phyloP scores from a whole-genome alignment of 2,113 vertebrate genomes.

The Nibea coibor region DNA sequence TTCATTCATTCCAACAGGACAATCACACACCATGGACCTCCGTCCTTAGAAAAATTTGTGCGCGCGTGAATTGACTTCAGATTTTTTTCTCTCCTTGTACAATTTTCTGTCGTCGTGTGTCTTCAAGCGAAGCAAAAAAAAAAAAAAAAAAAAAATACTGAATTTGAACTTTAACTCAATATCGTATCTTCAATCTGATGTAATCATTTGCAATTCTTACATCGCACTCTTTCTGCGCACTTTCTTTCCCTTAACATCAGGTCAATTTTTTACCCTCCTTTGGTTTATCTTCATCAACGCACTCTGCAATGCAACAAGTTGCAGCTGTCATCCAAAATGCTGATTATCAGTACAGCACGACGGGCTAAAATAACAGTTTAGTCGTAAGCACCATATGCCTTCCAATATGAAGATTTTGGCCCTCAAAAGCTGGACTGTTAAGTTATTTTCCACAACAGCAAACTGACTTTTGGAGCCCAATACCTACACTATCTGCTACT shows the following conservation, averaged over 20 bases:
- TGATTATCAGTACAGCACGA: slow-evolving; percentile 28
- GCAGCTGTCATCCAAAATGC: slow-evolving; percentile 28
- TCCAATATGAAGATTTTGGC: slow-evolving; percentile 25
- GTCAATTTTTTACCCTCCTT: slow-evolving; percentile 5
- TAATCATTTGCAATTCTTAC: slow-evolving; percentile 61
- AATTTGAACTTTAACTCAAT: slow-evolving; percentile 48
- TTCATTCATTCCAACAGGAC: slow-evolving; percentile 36
- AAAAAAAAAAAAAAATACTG: slow-evolving; percentile 4
- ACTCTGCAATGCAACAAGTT: slow-evolving; percentile 49
- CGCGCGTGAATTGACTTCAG: background rate
- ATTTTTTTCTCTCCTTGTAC: background rate
- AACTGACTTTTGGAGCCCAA: slow-evolving; percentile 44
- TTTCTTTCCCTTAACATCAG: slow-evolving; percentile 20
- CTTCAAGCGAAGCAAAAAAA: background rate
- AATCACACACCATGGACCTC: slow-evolving; percentile 34
- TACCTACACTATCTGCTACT: slow-evolving; percentile 46
- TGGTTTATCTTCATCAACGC: slow-evolving; percentile 44
- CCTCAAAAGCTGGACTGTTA: slow-evolving; percentile 23
- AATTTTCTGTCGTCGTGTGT: slow-evolving; percentile 29
- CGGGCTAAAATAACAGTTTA: slow-evolving; percentile 17
- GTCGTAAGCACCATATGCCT: background rate
- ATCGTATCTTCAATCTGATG: slow-evolving; percentile 58
- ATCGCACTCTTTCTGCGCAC: slow-evolving; percentile 1
- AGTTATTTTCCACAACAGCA: slow-evolving; percentile 59
- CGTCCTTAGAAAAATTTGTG: background rate